Base-by-base conservation (phyloP, 2,797 vertebrate species). In the Halcyon smyrnensis region DNA sequence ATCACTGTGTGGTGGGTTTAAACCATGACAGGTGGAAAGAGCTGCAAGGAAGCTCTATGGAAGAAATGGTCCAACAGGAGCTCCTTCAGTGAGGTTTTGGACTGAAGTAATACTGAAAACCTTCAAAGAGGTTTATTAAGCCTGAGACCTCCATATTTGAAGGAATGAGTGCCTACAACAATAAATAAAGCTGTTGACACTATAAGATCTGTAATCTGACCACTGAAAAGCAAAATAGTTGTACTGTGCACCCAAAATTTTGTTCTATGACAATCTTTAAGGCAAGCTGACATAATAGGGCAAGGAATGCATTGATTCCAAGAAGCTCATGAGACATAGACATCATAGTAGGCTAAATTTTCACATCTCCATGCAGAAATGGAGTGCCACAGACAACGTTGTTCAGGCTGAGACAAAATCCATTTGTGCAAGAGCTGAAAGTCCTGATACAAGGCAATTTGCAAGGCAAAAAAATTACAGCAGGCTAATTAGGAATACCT, bases 281-380 rank as follows among this genome's bases (percentile, higher is more conserved):
- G 67, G 9, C 46, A 78, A 50, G 21, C 39, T 73, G 65, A 32
- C 20, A 13, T 15, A 59, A 13, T 15, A 59, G 11, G 57, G 6
- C 34, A 48, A 77, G 27, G 27, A 63, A 57, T 34, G 18, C 4
- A 13, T 32, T 63, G 19, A 11, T 70, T 86, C 28, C 25, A 65
- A 69, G n/a, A 74, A 64, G 36, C 74, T 23, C 36, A 28, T 0
- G 1, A 69, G 19, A 8, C 0, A 1, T 28, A 68, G 12, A 54
- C 34, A 32, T 59, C 60, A 45, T 1, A n/a, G 21, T 21, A 50
- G 11, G 41, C 30, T 75, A 13, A 7, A 48, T 39, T 79, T 60
- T 70, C 80, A 51, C 24, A 57, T 46, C 48, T 60, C 25, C 45
- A 1, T 27, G 36, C 5, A 73, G 53, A 51, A 90, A 62, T 4